phyloP scores from a whole-genome alignment of 1,140 invertebrate genomes.

The Achatina immaculata region DNA sequence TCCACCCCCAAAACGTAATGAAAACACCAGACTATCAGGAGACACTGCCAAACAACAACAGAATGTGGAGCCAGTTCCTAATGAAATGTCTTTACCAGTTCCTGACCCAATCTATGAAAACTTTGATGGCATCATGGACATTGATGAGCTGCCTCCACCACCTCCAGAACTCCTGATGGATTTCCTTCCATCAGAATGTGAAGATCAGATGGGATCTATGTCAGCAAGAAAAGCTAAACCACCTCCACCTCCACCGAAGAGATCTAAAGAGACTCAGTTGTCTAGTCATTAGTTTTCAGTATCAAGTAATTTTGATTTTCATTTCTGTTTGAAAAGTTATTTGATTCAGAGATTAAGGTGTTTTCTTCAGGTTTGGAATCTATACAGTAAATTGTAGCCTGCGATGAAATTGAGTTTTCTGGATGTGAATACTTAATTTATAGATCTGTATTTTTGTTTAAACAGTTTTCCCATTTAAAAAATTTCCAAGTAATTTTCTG shows the following conservation, averaged over 20 bases:
- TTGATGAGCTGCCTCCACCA: slow-evolving; percentile 65
- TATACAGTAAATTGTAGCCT: neutral
- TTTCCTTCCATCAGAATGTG: slow-evolving; percentile 37
- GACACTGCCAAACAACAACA: slow-evolving; percentile 30
- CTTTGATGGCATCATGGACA: slow-evolving; percentile 64
- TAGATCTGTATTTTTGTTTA: neutral
- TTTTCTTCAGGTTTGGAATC: neutral
- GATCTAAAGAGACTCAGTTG: slow-evolving; percentile 61
- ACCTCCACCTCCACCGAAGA: slow-evolving; percentile 62
- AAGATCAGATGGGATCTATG: slow-evolving; percentile 21
- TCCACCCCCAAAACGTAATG: slow-evolving; percentile 66
- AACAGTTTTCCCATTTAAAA: too few relatives aligned
- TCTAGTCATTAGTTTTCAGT: slow-evolving; percentile 38
- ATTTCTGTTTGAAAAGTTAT: neutral
- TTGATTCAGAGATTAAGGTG: neutral
- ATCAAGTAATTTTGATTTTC: neutral
- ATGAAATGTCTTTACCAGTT: slow-evolving; percentile 43
- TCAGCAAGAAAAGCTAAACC: slow-evolving; percentile 51
- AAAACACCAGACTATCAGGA: slow-evolving; percentile 59
- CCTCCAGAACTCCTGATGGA: slow-evolving; percentile 66
- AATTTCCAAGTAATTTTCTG: too few relatives aligned
- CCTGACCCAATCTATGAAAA: slow-evolving; percentile 58
- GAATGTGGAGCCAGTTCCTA: slow-evolving; percentile 27
- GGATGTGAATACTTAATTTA: neutral
- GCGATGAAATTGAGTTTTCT: neutral